Conservation (phyloP, 2,113 vertebrate species). For the Paedocypris sp. region DNA sequence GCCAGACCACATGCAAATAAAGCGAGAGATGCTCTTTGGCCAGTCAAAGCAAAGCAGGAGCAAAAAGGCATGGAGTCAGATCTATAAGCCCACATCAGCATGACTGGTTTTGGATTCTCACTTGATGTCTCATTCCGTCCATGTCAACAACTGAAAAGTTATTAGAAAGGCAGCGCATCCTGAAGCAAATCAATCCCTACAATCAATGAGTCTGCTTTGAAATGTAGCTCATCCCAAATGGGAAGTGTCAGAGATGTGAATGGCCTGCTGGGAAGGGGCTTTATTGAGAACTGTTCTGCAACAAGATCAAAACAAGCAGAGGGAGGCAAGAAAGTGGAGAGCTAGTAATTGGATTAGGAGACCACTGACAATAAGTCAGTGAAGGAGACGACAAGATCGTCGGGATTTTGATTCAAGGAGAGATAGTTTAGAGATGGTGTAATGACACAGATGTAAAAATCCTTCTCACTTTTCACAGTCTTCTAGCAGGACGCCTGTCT, state of each 20-base stretch:
- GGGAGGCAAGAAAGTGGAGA: not conserved
- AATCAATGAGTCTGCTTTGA: slow-evolving; percentile 24
- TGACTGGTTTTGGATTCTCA: slow-evolving; percentile 9
- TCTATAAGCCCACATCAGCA: slow-evolving; percentile 27
- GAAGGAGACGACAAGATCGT: slow-evolving; percentile 10
- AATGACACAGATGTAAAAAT: slow-evolving; percentile 38
- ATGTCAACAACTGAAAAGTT: slow-evolving; percentile 4
- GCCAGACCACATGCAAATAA: slow-evolving; percentile 31
- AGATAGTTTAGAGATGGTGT: slow-evolving; percentile 15
- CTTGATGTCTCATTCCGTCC: slow-evolving; percentile 25
- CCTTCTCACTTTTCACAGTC: too few species aligned
- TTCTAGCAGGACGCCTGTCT: too few species aligned
- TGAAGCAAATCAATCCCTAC: slow-evolving; percentile 26
- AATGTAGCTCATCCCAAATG: slow-evolving; percentile 15
- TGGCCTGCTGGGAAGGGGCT: slow-evolving; percentile 9
- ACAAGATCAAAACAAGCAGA: slow-evolving; percentile 12
- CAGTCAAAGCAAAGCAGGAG: slow-evolving; percentile 45
- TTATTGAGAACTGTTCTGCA: slow-evolving; percentile 12
- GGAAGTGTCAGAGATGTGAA: slow-evolving; percentile 1
- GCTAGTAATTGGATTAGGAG: slow-evolving; percentile 22
- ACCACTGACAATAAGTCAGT: slow-evolving; percentile 17
- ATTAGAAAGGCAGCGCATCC: slow-evolving; percentile 24
- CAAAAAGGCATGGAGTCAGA: slow-evolving; percentile 10
- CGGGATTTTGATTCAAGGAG: slow-evolving; percentile 19
- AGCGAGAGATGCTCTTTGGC: too few species aligned